Conservation (phyloP, 1,140 invertebrate genomes). For the Danaus plexippus region DNA sequence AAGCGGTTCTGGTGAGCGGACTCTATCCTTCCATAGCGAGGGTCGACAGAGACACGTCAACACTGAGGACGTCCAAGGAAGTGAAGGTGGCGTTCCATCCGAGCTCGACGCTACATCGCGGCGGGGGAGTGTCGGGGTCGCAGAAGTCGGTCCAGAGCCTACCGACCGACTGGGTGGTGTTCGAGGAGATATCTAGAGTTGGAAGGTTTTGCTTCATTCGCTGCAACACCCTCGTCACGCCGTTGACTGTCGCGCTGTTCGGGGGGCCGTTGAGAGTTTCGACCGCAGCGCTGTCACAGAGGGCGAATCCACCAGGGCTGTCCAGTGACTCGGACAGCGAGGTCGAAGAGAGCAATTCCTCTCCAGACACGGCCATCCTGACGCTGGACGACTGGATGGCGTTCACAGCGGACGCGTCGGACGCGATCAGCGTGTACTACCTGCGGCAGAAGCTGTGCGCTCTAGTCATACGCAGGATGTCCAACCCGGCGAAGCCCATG, state of each 20-base stretch:
- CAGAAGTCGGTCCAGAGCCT: constrained; percentile 75
- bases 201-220: constrained; percentile 78
- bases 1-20: constrained; percentile 89
- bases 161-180: constrained; percentile 87
- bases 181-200: constrained; percentile 84
- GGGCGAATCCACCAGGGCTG: constrained; percentile 60
- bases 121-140: constrained; percentile 43
- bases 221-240: constrained; percentile 84
- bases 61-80: constrained; percentile 75
- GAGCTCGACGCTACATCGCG: constrained; percentile 77
- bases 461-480: constrained; percentile 81
- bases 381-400: constrained; percentile 85
- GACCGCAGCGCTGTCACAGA: constrained; percentile 45
- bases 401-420: constrained; percentile 80
- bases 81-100: constrained; percentile 83
- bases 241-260: constrained; percentile 85
- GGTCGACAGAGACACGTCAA: constrained; percentile 59
- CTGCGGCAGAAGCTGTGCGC: constrained; percentile 86
- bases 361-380: constrained; percentile 48
- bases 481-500: constrained; percentile 78
- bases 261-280: constrained; percentile 79
- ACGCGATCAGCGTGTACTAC: constrained; percentile 78
- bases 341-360: constrained; percentile 63
- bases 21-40: constrained; percentile 90
- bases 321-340: constrained; percentile 74